These are phyloP conservation scores for Hydra vulgaris DNA, from an alignment of 30 jellyfish, hydroid and myxozoan species.

Conservation along the genomic window DNA sequence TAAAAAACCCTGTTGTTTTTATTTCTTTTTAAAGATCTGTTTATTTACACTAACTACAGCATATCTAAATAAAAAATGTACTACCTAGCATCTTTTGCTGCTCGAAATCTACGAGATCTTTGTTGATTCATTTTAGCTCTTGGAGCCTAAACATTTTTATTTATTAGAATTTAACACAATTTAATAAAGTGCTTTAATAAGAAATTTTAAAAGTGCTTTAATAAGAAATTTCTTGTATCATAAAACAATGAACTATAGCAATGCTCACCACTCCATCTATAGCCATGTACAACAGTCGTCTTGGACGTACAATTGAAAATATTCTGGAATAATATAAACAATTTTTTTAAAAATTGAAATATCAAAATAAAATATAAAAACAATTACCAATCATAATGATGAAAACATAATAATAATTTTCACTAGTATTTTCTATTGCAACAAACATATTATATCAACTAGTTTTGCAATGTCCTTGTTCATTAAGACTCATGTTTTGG, in stretches of 20 bases:
- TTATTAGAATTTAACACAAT: neutral
- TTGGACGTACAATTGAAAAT: slow-evolving; percentile 92
- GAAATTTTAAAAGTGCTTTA: neutral
- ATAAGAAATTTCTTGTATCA: neutral
- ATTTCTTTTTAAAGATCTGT: too few relatives aligned
- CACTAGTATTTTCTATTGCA: too few relatives aligned
- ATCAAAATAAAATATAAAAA: too few relatives aligned
- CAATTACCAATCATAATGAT: too few relatives aligned
- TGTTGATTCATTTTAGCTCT: slow-evolving; percentile 99
- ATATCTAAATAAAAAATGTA: too few relatives aligned
- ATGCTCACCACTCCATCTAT: slow-evolving; percentile 99
- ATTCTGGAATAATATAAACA: slow-evolving; percentile 32
- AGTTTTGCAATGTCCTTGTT: too few relatives aligned
- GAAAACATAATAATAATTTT: too few relatives aligned
- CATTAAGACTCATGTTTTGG: too few relatives aligned
- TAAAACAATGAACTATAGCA: neutral
- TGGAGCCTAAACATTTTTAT: slow-evolving; percentile 99
- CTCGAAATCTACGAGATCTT: slow-evolving; percentile 95
- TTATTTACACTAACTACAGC: too few relatives aligned
- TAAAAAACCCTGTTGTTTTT: too few relatives aligned
- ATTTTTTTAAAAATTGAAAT: neutral
- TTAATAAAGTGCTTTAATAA: neutral
- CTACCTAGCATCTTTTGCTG: slow-evolving; percentile 92
- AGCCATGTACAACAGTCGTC: slow-evolving; percentile 92
- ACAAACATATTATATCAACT: too few relatives aligned